Conservation (phyloP, 2,888 invertebrate genomes). For the Reticulitermes lucifugus region DNA sequence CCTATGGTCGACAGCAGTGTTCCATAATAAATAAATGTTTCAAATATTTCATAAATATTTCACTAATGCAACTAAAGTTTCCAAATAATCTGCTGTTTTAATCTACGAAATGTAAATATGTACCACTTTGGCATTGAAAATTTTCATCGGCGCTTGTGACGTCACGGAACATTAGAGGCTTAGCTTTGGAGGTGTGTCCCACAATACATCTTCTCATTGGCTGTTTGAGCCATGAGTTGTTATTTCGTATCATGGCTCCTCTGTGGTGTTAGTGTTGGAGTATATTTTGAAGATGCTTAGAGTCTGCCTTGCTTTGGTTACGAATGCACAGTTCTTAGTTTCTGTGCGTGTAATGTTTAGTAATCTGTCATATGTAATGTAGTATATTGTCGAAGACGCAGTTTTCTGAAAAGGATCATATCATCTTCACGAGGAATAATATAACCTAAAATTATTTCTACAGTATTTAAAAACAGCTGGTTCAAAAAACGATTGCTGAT, state of each 20-base stretch:
- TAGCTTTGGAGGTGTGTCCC: conserved; percentile 24
- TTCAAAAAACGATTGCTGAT: too few species aligned
- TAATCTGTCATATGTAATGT: too few species aligned
- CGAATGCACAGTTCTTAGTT: too few species aligned
- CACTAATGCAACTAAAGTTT: not conserved
- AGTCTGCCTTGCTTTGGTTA: too few species aligned
- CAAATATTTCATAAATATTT: not conserved
- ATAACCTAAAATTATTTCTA: too few species aligned
- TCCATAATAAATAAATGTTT: not conserved
- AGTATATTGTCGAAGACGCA: too few species aligned
- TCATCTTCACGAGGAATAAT: too few species aligned
- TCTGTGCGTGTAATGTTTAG: too few species aligned
- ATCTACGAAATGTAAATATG: not conserved
- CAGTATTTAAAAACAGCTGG: too few species aligned
- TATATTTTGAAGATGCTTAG: too few species aligned
- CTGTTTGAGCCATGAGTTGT: not conserved
- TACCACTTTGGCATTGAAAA: not conserved
- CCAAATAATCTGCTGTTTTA: not conserved
- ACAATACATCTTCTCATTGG: not conserved
- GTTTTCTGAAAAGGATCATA: too few species aligned
- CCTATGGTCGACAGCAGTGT: not conserved
- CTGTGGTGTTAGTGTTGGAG: not conserved
- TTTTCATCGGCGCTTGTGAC: not conserved
- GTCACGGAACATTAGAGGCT: not conserved
- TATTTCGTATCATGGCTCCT: conserved; percentile 23